Evolutionary conservation across 2,113 vertebrate species (phyloP), one percentile per base, ranked within the genome.

Genomic region (Clupea harengus): DNA sequence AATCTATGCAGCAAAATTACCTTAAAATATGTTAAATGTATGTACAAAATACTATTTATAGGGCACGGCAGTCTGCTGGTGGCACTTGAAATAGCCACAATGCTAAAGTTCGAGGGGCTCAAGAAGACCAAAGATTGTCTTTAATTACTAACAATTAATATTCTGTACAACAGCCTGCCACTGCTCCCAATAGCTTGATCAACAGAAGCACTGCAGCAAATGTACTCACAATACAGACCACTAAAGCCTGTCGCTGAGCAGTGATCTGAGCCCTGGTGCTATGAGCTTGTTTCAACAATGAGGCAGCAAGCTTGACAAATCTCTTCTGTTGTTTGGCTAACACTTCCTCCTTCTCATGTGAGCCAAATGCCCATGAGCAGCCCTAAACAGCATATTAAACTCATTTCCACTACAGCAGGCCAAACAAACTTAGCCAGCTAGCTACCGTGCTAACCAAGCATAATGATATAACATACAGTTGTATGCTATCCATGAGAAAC

Each of bases 1-100:
- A 32, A 78, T 39, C 72, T 78, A 28, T 75, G 72, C 72, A 78
- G 72, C 72, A 32, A 72, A 32, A 32, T 78, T 28, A 78, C 72
- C 28, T 11, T 78, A 17, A 78, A 78, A 67, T 67, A 67, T 67
- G n/a, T 67, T 67, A 28, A 67, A 67, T 67, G 72, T 78, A 78
- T 78, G 72, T 44, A 78, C 72, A 78, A 78, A 78, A 78, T 78
- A 78, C 72, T 78, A 11, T 32, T 17, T 39, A 78, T 28, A 78
- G 72, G 25, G 25, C 64, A 39, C 10, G 28, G 28, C 72, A 78
- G 72, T 78, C 72, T 78, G 28, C 72, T 78, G 32, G 28, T 28
- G 72, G 72, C 72, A 78, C 72, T 78, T 78, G 72, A 78, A 28
- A 78, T 78, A 78, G 72, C 72, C 28, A 78, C 72, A 78, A 39